Base-by-base conservation (phyloP, 2,888 invertebrate genomes). In the Nemoura dubitans region DNA sequence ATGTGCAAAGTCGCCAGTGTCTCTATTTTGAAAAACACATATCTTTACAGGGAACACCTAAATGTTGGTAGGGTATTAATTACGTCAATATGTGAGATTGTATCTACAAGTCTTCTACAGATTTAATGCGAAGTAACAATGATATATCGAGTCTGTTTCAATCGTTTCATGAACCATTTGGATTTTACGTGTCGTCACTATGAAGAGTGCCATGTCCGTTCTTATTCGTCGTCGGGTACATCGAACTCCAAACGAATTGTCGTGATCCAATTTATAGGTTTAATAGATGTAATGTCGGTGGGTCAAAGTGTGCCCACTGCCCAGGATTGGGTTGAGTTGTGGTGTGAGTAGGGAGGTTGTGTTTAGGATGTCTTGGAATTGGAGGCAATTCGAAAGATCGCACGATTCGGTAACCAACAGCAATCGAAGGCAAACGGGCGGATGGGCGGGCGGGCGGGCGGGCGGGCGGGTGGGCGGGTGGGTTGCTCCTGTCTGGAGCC, bases 371-470 rank as follows among this genome's bases (percentile, higher is more conserved):
- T 26, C 29, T 25, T 76, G 28, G 86, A 86, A 82, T 81, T 86
- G 86, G 83, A 86, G 86, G 76, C 86, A 86, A 86, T 86, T 83
- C 81, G 28, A 30, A 30, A 86, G 82, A 86, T 86, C 82, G 86
- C 86, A 27, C 28, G 42, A 78, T 28, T 86, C 86, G 80, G 78
- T 78, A 86, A 42, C 80, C 86, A 30, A 77, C 76, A 85, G 77
- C 85, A 78, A 80, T 82, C 82, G 29, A 86, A 43, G 81, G n/a
- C 83, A 28, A 59, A 25, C 84, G 21, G 84, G 16, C 85, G n/a
- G 59, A 43, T 26, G 43, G 0, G 42, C 29, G 42, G 10, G 2
- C 59, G 59, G 26, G 25, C n/a, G 26, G 83, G 43, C 59, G 36
- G 36, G 36, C 36, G 5, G 36, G 36, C 10, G 16, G 80, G 27